A percentile compares a stretch with the other conserved stretches of the same genome.
These are phyloP conservation scores for Corythaixoides concolor DNA, from an alignment of 2,113 vertebrate species.

Conservation along the genomic window DNA sequence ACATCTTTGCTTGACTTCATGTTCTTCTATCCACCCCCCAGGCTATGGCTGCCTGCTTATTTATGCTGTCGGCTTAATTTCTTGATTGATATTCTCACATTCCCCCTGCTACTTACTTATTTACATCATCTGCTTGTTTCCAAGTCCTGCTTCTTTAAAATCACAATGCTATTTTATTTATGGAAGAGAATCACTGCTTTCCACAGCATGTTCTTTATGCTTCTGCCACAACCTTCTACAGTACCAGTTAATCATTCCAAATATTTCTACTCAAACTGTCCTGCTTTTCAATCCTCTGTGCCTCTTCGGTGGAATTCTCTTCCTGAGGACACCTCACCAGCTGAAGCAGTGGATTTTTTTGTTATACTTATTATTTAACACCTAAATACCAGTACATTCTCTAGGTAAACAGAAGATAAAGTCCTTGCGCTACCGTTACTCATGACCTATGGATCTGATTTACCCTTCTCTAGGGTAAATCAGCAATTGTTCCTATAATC, in stretches of 20 bases:
- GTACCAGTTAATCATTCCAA: conserved; percentile 49
- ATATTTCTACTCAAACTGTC: background rate
- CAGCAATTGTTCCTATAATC: background rate
- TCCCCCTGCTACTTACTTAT: conserved; percentile 67
- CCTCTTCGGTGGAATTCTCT: background rate
- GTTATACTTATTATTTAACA: conserved; percentile 28
- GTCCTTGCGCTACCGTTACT: background rate
- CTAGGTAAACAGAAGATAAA: background rate
- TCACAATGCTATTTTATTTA: conserved; percentile 53
- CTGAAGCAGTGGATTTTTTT: background rate
- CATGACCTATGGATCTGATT: background rate
- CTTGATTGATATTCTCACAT: conserved; percentile 69
- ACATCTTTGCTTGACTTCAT: conserved; percentile 51
- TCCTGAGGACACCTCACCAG: background rate
- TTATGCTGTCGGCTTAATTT: conserved; percentile 71
- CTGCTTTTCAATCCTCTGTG: background rate
- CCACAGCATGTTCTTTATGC: conserved; percentile 59
- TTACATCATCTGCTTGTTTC: conserved; percentile 58
- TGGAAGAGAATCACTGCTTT: conserved; percentile 44
- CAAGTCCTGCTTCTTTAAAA: conserved; percentile 56
- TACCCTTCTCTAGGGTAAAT: background rate
- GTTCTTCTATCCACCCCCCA: conserved; percentile 32
- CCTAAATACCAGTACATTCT: background rate
- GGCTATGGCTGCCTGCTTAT: conserved; percentile 66
- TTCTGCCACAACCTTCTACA: conserved; percentile 50